Percentiles rank a stretch among this genome's conserved stretches.
Conservation (phyloP, 2,888 invertebrate species). For the Stegana nigrithorax region DNA sequence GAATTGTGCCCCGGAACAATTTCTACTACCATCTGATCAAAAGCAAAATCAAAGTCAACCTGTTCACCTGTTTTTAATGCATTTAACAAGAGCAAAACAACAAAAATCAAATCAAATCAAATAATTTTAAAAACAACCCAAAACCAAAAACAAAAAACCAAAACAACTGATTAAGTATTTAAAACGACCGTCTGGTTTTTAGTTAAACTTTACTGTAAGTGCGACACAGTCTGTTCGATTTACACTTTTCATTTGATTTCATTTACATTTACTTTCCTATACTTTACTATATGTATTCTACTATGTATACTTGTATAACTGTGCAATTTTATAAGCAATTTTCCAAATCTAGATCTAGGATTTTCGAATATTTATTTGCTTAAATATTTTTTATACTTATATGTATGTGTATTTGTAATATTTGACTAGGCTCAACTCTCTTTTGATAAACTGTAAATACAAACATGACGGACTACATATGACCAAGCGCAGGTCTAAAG, state of each 20-base stretch:
- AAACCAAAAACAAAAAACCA: background rate
- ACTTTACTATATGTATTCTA: background rate
- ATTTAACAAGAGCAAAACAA: slow-evolving; percentile 44
- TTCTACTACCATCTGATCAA: slow-evolving; percentile 26
- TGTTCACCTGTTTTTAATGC: slow-evolving; percentile 60
- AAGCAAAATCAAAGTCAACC: slow-evolving; percentile 37
- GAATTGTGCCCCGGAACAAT: slow-evolving; percentile 67
- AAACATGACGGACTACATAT: slow-evolving; percentile 16
- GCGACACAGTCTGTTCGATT: background rate
- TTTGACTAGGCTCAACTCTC: background rate
- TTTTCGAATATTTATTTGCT: slow-evolving; percentile 37
- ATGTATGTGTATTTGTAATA: slow-evolving; percentile 21
- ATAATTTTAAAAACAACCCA: slow-evolving; percentile 8
- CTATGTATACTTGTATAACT: slow-evolving; percentile 14
- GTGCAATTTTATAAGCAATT: slow-evolving; percentile 59
- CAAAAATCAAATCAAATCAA: slow-evolving; percentile 13
- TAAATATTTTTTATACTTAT: slow-evolving; percentile 19
- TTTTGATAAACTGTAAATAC: slow-evolving; percentile 31
- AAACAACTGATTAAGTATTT: slow-evolving; percentile 6
- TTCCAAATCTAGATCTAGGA: slow-evolving; percentile 45
- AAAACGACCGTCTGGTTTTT: background rate
- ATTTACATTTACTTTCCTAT: background rate
- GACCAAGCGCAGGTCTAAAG: slow-evolving; percentile 25
- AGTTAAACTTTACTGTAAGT: slow-evolving; percentile 12
- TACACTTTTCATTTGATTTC: background rate